Evolutionary conservation across 2,888 invertebrate genomes (phyloP).

Genomic region (Tetropium fuscum): DNA sequence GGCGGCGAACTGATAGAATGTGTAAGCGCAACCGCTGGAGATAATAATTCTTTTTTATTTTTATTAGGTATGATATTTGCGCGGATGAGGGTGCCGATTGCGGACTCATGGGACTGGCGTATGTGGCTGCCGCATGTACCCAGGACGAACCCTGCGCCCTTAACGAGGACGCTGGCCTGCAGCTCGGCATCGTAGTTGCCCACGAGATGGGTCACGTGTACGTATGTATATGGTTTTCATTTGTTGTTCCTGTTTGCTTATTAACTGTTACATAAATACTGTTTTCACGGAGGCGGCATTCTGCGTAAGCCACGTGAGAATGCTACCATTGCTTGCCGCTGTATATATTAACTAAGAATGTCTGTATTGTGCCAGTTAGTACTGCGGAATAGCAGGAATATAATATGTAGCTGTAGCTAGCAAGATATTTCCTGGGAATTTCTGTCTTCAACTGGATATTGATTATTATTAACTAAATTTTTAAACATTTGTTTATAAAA

Average conservation of each 20-base stretch:
- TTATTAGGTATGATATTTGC: conserved; percentile 69
- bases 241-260: conserved; percentile 25
- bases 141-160: conserved; percentile 73
- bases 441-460: no score
- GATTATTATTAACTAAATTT: no score
- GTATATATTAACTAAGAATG: no score
- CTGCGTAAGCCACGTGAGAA: background rate
- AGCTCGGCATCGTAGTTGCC: conserved; percentile 73
- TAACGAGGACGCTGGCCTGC: conserved; percentile 76
- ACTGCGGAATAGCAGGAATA: no score
- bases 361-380: no score
- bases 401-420: no score
- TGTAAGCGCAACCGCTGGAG: background rate
- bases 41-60: conserved; percentile 11
- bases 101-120: conserved; percentile 75
- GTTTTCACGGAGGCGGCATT: background rate
- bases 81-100: conserved; percentile 66
- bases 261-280: background rate
- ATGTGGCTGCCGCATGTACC: conserved; percentile 75
- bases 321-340: background rate
- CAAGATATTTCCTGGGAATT: no score
- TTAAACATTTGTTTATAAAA: no score
- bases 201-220: conserved; percentile 80
- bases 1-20: background rate
- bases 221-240: conserved; percentile 56